Conservation (phyloP, 64 coral and sea anemone genomes). For the Hydrozoanthus tunicans region DNA sequence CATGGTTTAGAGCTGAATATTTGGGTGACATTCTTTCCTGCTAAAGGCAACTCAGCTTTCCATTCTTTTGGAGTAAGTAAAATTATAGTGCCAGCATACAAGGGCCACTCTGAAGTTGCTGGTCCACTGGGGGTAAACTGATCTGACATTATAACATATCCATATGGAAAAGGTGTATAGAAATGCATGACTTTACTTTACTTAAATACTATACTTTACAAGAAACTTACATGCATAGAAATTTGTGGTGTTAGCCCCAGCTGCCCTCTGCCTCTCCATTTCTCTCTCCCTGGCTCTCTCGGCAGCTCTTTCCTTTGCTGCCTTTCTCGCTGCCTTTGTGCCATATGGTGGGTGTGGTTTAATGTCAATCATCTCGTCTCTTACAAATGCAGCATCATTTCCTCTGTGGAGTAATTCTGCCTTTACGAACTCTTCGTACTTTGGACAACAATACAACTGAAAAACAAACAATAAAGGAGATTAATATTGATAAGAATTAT, state of each 20-base stretch:
- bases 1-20: too few species aligned
- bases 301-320: conserved; percentile 95
- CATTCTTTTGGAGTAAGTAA: too few species aligned
- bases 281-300: conserved; percentile 90
- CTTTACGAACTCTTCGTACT: conserved; percentile 81
- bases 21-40: too few species aligned
- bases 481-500: too few species aligned
- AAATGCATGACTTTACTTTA: too few species aligned
- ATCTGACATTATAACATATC: too few species aligned
- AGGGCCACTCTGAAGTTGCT: too few species aligned
- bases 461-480: not conserved
- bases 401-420: conserved; percentile 68
- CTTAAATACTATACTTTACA: too few species aligned
- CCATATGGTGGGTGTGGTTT: conserved; percentile 96
- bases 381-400: conserved; percentile 69
- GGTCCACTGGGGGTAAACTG: too few species aligned
- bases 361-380: conserved; percentile 93
- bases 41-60: too few species aligned
- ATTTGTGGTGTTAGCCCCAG: conserved; percentile 67
- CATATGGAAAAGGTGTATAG: too few species aligned
- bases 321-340: conserved; percentile 91
- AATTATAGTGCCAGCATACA: too few species aligned
- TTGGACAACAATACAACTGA: conserved; percentile 81
- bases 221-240: conserved; percentile 90
- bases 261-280: conserved; percentile 86